phyloP scores from a whole-genome alignment of 2,113 vertebrate genomes.

The Sapayoa aenigma region DNA sequence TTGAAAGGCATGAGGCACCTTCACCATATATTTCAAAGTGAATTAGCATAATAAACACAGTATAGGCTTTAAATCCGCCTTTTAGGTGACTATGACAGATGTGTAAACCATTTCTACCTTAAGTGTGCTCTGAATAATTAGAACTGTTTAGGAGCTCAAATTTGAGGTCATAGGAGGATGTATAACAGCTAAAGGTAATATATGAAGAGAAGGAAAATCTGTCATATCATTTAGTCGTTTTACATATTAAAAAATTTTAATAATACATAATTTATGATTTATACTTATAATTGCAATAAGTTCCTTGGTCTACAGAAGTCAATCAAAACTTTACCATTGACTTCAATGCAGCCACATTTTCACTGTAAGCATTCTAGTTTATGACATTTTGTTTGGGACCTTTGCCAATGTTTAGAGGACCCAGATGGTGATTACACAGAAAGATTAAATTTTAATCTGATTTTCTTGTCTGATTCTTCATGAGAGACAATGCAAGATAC shows the following conservation, averaged over 20 bases:
- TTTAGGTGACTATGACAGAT: constrained; percentile 65
- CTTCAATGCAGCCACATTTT: background rate
- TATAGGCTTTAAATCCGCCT: constrained; percentile 52
- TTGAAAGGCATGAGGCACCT: constrained; percentile 66
- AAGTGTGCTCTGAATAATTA: constrained; percentile 52
- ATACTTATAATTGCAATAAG: background rate
- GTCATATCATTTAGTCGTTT: background rate
- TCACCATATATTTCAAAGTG: constrained; percentile 62
- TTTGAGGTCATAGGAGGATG: constrained; percentile 51
- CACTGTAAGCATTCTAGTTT: background rate
- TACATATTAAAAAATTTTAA: background rate
- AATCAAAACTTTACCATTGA: background rate
- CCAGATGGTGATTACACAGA: background rate
- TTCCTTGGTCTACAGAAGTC: background rate
- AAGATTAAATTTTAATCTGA: background rate
- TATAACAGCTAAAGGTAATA: background rate
- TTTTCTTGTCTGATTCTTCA: background rate
- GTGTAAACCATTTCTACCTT: constrained; percentile 52
- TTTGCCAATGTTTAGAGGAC: background rate
- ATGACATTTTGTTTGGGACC: background rate
- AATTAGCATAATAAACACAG: constrained; percentile 71
- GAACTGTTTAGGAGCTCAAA: constrained; percentile 46
- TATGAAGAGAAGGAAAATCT: background rate
- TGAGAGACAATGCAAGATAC: background rate
- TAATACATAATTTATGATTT: background rate